Evolutionary conservation across 64 coral and sea anemone species (phyloP), one percentile per base, ranked within the genome.

Genomic region (Porites lutea): DNA sequence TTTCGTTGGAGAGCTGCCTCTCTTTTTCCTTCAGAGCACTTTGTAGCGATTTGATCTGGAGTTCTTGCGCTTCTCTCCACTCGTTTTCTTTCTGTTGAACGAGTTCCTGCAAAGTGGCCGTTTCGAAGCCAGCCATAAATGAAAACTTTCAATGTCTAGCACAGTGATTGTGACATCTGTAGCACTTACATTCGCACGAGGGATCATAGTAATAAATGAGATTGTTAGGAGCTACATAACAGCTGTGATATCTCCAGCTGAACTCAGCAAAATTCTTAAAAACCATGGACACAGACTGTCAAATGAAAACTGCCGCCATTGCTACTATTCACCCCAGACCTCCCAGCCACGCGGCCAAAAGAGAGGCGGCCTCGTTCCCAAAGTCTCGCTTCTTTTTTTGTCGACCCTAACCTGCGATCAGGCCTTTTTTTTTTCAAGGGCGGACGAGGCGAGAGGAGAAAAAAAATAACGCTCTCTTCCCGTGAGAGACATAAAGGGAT

Each of bases 61-160:
- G 75, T 15, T 90, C 82, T 71, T 93, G 94, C 3, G 91, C 96
- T 73, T 98, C 93, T 60, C 86, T 92, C 96, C 93, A 98, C 77
- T 98, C 96, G 75, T 93, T 93, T 95, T 98, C 96, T 88, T 98
- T 98, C 82, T 95, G 93, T 66, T 95, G 21, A 65, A 98, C 96
- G 13, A 97, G 88, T 55, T 97, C 68, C 72, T 70, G 79, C 72
- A 96, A 74, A 63, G 86, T 68, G 8, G 81, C 67, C 15, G 81
- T 68, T 64, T 67, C 63, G 16, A 49, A 45, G 5, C 46, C 3
- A 2, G 81, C 63, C 81, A 84, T 84, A 1, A 37, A 37, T 37
- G 9, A 12, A 68, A 69, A 82, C 19, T 18, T 11, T 49, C 3
- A 65, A 16, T 20, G 12, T 44, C 23, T 15, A 48, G 11, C 12